These are phyloP conservation scores for Simalia tracyae DNA, from an alignment of 2,797 vertebrate species.

Conservation along the genomic window DNA sequence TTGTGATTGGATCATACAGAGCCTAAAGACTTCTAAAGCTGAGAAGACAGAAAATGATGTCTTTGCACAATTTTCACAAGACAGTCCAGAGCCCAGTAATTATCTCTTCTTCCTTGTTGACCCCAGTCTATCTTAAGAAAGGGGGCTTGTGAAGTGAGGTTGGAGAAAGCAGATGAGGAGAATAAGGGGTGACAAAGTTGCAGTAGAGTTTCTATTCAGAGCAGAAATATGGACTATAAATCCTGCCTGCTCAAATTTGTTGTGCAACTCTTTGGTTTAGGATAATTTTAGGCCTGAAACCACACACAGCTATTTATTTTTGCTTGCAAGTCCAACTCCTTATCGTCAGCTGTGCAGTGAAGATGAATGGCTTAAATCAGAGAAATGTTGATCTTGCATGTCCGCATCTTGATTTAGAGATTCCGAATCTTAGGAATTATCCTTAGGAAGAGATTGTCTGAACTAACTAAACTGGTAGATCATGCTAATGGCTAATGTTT, in stretches of 20 bases:
- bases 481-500: neutral
- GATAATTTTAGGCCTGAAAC: neutral
- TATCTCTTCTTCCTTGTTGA: constrained; percentile 32
- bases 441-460: neutral
- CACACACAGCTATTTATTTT: neutral
- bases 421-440: neutral
- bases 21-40: constrained; percentile 30
- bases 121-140: neutral
- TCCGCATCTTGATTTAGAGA: neutral
- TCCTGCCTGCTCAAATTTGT: neutral
- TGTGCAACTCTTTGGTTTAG: neutral
- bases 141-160: neutral
- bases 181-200: neutral
- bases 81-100: constrained; percentile 70
- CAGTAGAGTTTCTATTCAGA: neutral
- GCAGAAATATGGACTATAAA: neutral
- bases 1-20: neutral
- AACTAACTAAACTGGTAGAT: neutral
- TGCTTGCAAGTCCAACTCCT: too few relatives aligned
- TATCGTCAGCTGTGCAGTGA: neutral
- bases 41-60: constrained; percentile 63
- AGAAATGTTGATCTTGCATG: neutral
- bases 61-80: constrained; percentile 56
- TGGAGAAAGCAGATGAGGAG: neutral
- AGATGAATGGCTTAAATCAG: neutral